Evolutionary conservation across 2,797 vertebrate species (phyloP).

Genomic region (Lateolabrax maculatus): DNA sequence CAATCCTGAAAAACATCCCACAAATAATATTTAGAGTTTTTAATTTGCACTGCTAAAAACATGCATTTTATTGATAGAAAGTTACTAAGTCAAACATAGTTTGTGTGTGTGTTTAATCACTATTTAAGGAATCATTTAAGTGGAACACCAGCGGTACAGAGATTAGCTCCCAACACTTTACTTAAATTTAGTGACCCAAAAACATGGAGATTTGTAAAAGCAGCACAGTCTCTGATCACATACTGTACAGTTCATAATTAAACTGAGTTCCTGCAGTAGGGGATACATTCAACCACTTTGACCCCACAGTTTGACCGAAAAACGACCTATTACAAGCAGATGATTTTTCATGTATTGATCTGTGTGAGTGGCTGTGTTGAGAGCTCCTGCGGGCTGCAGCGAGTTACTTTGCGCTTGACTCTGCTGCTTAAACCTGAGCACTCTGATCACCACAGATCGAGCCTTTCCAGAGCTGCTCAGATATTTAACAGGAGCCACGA

Average conservation of each 20-base stretch:
- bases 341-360: no score
- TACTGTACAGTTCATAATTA: neutral
- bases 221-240: neutral
- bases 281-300: neutral
- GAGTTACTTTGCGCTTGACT: neutral
- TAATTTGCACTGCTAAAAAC: neutral
- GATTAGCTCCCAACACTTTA: neutral
- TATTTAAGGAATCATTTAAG: no score
- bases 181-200: neutral
- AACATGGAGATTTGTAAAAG: neutral
- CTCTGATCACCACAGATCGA: neutral
- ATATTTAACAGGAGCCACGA: neutral
- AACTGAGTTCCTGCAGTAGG: neutral
- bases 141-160: neutral
- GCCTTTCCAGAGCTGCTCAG: neutral
- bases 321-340: neutral
- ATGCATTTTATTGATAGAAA: neutral
- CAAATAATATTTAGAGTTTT: neutral
- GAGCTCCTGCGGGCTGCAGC: neutral
- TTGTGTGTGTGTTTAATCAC: neutral
- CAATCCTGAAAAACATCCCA: neutral
- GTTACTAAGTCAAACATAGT: no score
- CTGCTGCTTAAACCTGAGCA: neutral
- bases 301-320: neutral
- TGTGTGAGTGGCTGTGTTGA: neutral